Percentiles rank a stretch among this genome's conserved stretches.
Conservation (phyloP, 2,888 invertebrate genomes). For the Myopa testacea region DNA sequence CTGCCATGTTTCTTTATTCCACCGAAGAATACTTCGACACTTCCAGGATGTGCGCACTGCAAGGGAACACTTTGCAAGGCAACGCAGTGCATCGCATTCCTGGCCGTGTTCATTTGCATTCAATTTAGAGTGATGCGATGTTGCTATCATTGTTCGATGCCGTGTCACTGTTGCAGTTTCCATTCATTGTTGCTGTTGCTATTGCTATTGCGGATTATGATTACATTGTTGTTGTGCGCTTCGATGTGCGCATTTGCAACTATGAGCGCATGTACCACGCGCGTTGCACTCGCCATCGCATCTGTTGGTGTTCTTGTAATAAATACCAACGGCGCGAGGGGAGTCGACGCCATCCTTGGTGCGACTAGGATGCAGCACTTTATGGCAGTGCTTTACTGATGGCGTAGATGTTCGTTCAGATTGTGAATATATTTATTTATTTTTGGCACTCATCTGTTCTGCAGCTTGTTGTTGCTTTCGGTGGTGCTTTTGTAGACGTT, state of each 20-base stretch:
- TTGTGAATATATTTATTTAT: constrained; percentile 26
- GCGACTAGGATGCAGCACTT: constrained; percentile 24
- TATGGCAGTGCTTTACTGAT: constrained; percentile 2
- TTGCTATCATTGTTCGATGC: constrained; percentile 40
- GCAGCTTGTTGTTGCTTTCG: constrained; percentile 1
- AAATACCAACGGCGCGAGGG: background rate
- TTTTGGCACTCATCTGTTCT: constrained; percentile 32
- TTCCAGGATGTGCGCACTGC: background rate
- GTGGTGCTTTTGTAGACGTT: background rate
- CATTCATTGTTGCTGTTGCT: constrained; percentile 9
- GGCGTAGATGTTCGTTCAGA: constrained; percentile 29
- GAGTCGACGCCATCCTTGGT: constrained; percentile 15
- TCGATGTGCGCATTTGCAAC: constrained; percentile 4
- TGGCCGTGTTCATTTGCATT: constrained; percentile 66
- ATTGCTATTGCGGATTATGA: constrained; percentile 26
- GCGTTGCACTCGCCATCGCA: background rate
- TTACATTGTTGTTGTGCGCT: constrained; percentile 17
- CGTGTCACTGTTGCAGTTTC: constrained; percentile 47
- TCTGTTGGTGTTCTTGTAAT: constrained; percentile 21
- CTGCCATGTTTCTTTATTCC: no score
- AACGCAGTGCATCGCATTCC: constrained; percentile 22
- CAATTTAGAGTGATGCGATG: constrained; percentile 59
- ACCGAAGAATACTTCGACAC: background rate
- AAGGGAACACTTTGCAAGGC: background rate
- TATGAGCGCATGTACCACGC: constrained; percentile 25